phyloP scores from a whole-genome alignment of 2,113 vertebrate genomes.

The Sinocyclocheilus anshuiensis region DNA sequence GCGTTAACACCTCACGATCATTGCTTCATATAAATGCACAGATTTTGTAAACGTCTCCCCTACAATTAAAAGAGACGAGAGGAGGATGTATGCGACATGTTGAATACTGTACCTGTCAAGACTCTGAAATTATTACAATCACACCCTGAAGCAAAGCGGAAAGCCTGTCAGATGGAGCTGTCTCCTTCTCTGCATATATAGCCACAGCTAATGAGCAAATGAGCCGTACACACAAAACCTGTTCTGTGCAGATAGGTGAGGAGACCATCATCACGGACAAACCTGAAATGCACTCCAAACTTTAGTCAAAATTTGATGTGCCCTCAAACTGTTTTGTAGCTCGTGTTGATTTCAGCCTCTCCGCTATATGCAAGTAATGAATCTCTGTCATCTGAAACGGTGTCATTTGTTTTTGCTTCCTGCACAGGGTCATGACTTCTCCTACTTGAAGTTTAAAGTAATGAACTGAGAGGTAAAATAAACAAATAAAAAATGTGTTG shows the following conservation, averaged over 20 bases:
- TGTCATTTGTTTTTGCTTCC: conserved; percentile 4
- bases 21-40: not conserved
- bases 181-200: conserved; percentile 8
- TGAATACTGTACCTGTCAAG: conserved; percentile 52
- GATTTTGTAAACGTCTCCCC: not conserved
- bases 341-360: not conserved
- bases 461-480: too few relatives aligned
- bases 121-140: conserved; percentile 48
- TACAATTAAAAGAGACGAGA: conserved; percentile 38
- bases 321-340: conserved; percentile 6
- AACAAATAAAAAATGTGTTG: not conserved
- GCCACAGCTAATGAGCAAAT: conserved; percentile 34
- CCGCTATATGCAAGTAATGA: conserved; percentile 17
- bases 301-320: not conserved
- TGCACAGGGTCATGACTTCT: not conserved
- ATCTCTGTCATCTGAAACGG: conserved; percentile 22
- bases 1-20: not conserved
- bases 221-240: conserved; percentile 19
- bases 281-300: not conserved
- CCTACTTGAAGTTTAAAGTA: conserved; percentile 10
- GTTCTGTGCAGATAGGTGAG: conserved; percentile 3
- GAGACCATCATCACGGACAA: not conserved
- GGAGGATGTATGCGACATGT: conserved; percentile 22
- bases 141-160: conserved; percentile 32
- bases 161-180: conserved; percentile 43